Percentiles rank a stretch among this genome's conserved stretches.
phyloP scores from a whole-genome alignment of 1,140 invertebrate genomes.

The Liolophura sinensis region DNA sequence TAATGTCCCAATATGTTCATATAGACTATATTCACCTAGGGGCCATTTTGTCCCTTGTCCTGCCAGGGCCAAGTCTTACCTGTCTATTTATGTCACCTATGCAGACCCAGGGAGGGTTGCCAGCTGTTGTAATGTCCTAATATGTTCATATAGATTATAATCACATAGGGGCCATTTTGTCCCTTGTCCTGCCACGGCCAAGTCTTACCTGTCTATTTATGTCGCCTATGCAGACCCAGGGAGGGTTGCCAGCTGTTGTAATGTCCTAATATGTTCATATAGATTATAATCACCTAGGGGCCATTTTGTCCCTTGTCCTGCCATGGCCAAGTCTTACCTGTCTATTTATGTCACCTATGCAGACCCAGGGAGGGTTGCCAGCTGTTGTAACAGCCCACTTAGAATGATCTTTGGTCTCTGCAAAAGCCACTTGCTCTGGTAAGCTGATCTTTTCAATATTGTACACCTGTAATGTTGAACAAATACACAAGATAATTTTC shows the following conservation, averaged over 20 bases:
- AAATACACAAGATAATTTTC: neutral
- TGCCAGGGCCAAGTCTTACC: conserved; percentile 25
- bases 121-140: neutral
- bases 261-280: conserved; percentile 74
- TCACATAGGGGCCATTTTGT: too few relatives aligned
- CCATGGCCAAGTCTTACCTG: conserved; percentile 65
- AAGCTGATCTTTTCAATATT: neutral
- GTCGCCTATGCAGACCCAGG: conserved; percentile 88
- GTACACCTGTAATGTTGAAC: neutral
- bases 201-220: conserved; percentile 82
- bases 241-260: conserved; percentile 53
- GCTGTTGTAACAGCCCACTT: conserved; percentile 81
- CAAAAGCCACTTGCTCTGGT: conserved; percentile 64
- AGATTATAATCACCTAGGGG: neutral
- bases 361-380: conserved; percentile 69
- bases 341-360: conserved; percentile 92
- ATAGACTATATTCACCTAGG: neutral
- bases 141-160: neutral
- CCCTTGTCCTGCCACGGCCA: neutral
- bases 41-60: neutral
- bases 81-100: neutral
- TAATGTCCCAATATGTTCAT: neutral
- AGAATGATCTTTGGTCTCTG: conserved; percentile 81
- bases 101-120: neutral
- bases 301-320: neutral